Evolutionary conservation across 2,113 vertebrate species (phyloP).

Genomic region (Hystrix cristata): DNA sequence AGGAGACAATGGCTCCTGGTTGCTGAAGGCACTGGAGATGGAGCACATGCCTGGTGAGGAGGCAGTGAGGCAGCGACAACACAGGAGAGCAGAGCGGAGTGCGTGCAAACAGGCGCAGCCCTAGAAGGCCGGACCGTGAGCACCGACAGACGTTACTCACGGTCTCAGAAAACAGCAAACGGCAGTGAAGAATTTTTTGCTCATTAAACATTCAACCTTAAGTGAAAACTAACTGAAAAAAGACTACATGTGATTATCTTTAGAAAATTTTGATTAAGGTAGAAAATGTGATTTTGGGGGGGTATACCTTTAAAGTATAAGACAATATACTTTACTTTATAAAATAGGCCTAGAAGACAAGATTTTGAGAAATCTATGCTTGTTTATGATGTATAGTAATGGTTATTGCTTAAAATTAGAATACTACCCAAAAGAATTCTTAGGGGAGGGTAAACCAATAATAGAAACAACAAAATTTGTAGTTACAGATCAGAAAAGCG

Average conservation of each 20-base stretch:
- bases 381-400: conserved; percentile 40
- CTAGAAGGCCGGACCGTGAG: not conserved
- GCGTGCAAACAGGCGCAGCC: not conserved
- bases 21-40: not conserved
- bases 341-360: not conserved
- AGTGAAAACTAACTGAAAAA: not conserved
- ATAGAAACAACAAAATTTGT: conserved; percentile 60
- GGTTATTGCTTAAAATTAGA: conserved; percentile 67
- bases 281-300: conserved; percentile 47
- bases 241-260: conserved; percentile 3
- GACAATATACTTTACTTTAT: not conserved
- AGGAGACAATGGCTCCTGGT: not conserved
- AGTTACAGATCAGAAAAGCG: conserved; percentile 59
- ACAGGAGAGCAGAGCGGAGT: not conserved
- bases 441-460: conserved; percentile 45
- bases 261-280: not conserved
- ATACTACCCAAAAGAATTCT: conserved; percentile 53
- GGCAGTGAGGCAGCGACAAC: not conserved
- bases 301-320: conserved; percentile 21
- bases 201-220: conserved; percentile 28
- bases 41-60: not conserved
- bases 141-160: not conserved
- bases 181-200: not conserved
- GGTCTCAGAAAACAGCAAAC: not conserved
- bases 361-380: conserved; percentile 30